Conservation (phyloP, 2,797 vertebrate species). For the Myotis planiceps region DNA sequence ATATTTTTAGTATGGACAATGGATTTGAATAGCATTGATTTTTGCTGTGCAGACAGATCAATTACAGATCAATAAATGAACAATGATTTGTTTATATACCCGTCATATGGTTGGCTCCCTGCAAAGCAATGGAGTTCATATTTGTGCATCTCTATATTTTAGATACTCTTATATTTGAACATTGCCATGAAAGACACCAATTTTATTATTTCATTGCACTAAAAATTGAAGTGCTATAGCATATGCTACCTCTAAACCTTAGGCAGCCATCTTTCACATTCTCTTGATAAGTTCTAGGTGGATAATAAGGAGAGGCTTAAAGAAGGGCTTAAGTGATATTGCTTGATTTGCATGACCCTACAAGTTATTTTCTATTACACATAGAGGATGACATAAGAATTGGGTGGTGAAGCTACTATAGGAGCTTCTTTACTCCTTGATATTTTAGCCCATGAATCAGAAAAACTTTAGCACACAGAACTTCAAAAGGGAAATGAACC, state of each 20-base stretch:
- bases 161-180: background rate
- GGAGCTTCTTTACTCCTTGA: background rate
- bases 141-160: background rate
- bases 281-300: background rate
- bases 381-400: background rate
- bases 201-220: background rate
- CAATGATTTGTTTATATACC: background rate
- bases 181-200: background rate
- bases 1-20: background rate
- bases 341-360: background rate
- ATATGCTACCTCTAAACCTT: background rate
- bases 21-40: background rate
- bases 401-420: background rate
- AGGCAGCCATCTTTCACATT: background rate
- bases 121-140: background rate
- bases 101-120: background rate
- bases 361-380: background rate
- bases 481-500: background rate
- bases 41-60: background rate
- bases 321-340: background rate
- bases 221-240: background rate
- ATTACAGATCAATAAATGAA: conserved; percentile 2
- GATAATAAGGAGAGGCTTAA: background rate
- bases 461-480: background rate
- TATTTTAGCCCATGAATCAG: background rate